These are phyloP conservation scores for Loxodonta africana DNA, from an alignment of 2,113 vertebrate species.

Conservation along the genomic window DNA sequence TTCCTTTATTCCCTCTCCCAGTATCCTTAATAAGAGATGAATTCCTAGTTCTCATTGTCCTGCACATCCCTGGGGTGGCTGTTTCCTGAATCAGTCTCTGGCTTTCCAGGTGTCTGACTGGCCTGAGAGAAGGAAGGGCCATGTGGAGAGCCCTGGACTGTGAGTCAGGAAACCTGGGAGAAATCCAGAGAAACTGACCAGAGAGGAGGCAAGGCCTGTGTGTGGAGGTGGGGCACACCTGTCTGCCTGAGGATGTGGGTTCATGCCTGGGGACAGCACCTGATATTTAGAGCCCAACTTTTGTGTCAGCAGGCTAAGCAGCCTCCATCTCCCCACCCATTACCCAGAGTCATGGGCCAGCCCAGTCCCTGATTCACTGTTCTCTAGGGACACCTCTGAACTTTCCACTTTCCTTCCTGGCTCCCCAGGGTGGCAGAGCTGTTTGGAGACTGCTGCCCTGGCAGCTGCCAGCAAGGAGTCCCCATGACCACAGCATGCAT, in stretches of 20 bases:
- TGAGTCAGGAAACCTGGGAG: neutral
- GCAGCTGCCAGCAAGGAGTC: neutral
- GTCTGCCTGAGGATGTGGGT: neutral
- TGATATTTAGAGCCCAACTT: neutral
- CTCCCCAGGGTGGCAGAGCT: neutral
- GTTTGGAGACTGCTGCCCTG: neutral
- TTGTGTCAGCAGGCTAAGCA: too few species aligned
- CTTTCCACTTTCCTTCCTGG: neutral
- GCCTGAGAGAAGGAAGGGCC: neutral
- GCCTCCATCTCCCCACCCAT: neutral
- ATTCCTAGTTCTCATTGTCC: neutral
- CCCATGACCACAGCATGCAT: fast-evolving
- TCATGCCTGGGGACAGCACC: neutral
- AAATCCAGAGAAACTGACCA: neutral
- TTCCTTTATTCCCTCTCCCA: neutral
- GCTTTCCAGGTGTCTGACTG: neutral
- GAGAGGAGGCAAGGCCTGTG: neutral
- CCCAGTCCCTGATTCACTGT: neutral
- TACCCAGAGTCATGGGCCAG: neutral
- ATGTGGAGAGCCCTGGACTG: neutral
- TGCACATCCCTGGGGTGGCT: neutral
- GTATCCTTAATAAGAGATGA: fast-evolving
- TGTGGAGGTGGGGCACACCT: neutral
- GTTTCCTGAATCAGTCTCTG: neutral
- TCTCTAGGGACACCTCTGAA: slow-evolving; percentile 24